Conservation (phyloP, 2,888 invertebrate species). For the Xylocampa areola region DNA sequence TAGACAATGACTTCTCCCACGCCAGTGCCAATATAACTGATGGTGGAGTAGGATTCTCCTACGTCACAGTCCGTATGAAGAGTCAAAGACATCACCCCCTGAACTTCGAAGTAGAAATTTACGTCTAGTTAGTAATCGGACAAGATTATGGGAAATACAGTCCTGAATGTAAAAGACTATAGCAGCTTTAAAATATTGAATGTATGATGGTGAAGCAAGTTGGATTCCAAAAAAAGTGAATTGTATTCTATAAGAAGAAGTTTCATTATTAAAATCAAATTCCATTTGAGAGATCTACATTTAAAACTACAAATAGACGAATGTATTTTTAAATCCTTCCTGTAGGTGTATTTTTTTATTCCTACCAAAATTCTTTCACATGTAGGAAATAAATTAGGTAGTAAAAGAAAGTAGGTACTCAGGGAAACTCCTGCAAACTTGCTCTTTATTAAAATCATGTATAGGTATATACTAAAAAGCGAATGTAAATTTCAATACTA, state of each 20-base stretch:
- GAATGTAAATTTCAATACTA: constrained; percentile 10
- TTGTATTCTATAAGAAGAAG: too few species aligned
- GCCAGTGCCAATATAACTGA: constrained; percentile 85
- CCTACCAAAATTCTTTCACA: too few species aligned
- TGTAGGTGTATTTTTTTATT: too few species aligned
- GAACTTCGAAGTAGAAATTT: constrained; percentile 86
- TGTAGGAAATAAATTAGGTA: too few species aligned
- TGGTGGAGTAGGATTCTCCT: constrained; percentile 80
- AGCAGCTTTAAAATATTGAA: constrained; percentile 33
- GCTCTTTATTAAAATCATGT: not conserved
- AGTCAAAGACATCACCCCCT: constrained; percentile 85
- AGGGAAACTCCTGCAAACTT: constrained; percentile 1
- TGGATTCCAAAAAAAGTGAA: not conserved
- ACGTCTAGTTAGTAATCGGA: constrained; percentile 73
- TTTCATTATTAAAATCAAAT: too few species aligned
- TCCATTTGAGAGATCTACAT: too few species aligned
- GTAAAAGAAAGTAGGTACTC: too few species aligned
- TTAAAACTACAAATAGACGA: too few species aligned
- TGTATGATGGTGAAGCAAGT: constrained; percentile 12
- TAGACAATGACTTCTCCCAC: constrained; percentile 86
- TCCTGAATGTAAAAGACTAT: constrained; percentile 10
- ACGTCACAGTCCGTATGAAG: constrained; percentile 85
- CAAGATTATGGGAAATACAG: constrained; percentile 3
- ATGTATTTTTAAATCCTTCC: too few species aligned
- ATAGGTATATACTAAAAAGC: constrained; percentile 33